phyloP scores from a whole-genome alignment of 2,113 vertebrate genomes.

The Dasyornis broadbenti region DNA sequence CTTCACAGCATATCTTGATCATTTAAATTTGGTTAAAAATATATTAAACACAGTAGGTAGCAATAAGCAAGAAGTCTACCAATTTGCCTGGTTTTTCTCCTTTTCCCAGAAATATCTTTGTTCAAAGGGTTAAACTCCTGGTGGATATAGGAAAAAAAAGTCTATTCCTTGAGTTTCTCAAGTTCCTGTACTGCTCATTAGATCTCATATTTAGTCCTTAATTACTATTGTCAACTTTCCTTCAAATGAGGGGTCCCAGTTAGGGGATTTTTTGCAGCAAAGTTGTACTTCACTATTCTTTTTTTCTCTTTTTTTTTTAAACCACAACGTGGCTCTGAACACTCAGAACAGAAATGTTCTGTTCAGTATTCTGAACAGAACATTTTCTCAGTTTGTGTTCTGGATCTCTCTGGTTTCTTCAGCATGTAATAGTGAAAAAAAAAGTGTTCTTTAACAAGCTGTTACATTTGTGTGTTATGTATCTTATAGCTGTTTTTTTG shows the following conservation, averaged over 20 bases:
- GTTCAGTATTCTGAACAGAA: too few relatives aligned
- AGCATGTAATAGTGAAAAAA: neutral
- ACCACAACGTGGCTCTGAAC: neutral
- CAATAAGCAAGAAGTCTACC: neutral
- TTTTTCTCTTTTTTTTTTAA: neutral
- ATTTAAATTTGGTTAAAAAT: neutral
- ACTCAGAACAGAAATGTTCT: too few relatives aligned
- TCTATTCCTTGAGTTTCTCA: neutral
- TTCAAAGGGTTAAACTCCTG: neutral
- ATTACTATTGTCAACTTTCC: neutral
- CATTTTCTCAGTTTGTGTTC: neutral
- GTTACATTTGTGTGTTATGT: neutral
- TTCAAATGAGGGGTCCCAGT: neutral
- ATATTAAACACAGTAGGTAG: neutral
- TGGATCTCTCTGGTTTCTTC: neutral
- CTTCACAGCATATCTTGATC: neutral
- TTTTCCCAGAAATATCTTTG: neutral
- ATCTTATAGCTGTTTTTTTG: neutral
- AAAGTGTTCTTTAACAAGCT: neutral
- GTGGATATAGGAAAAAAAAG: neutral
- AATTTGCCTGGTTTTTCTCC: neutral
- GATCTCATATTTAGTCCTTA: neutral
- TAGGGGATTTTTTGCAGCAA: neutral
- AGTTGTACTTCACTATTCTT: neutral
- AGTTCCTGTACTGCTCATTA: neutral